Evolutionary conservation across 2,888 invertebrate species (phyloP).

Genomic region (Unio delphinus): DNA sequence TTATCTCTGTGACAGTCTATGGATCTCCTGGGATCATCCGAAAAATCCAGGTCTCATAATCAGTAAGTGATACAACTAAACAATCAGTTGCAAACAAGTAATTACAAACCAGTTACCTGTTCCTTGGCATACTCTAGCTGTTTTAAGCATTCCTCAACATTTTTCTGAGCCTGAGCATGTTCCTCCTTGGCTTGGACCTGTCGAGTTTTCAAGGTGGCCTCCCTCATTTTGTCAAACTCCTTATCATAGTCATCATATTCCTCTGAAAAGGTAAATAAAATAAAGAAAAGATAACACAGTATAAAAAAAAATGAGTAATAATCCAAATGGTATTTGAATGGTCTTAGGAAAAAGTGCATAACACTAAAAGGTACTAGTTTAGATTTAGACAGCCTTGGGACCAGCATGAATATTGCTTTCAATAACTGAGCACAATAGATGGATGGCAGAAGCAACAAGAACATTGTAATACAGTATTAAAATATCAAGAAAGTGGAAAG

Average conservation of each 20-base stretch:
- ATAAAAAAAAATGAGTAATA: not conserved
- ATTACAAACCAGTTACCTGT: slow-evolving; percentile 48
- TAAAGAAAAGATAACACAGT: not conserved
- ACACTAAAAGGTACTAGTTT: no score
- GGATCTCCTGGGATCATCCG: not conserved
- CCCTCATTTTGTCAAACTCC: slow-evolving; percentile 70
- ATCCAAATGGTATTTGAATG: no score
- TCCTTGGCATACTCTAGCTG: slow-evolving; percentile 64
- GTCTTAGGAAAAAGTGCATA: no score
- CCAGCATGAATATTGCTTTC: no score
- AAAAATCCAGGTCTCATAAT: not conserved
- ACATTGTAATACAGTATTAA: no score
- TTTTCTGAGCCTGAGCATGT: slow-evolving; percentile 49
- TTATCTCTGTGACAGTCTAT: no score
- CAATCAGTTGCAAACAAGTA: no score
- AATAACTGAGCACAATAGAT: no score
- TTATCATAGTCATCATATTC: slow-evolving; percentile 71
- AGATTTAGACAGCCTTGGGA: no score
- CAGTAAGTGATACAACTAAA: not conserved
- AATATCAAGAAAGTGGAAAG: no score
- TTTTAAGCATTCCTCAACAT: slow-evolving; percentile 62
- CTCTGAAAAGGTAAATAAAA: slow-evolving; percentile 43
- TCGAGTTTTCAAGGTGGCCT: slow-evolving; percentile 67
- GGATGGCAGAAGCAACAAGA: no score
- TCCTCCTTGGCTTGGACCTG: slow-evolving; percentile 69